A percentile compares a stretch with the other conserved stretches of the same genome.
These are phyloP conservation scores for Notarius lentiginosus DNA, from an alignment of 2,113 vertebrate genomes.

Conservation along the genomic window DNA sequence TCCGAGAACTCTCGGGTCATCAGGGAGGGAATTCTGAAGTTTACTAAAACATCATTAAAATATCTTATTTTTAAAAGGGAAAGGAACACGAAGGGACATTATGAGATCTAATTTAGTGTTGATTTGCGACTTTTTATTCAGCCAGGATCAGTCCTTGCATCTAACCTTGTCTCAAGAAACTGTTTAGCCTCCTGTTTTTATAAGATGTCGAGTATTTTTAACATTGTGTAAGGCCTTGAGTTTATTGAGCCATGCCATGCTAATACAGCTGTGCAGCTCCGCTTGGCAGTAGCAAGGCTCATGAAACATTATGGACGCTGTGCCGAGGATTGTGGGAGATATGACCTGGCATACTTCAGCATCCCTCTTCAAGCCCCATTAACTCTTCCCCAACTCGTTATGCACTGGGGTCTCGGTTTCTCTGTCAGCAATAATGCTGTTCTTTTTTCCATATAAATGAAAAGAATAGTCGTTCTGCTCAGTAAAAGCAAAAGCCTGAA, in stretches of 20 bases:
- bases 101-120: not conserved
- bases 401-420: slow-evolving; percentile 45
- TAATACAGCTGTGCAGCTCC: slow-evolving; percentile 42
- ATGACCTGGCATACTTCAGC: slow-evolving; percentile 59
- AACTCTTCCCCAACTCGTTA: slow-evolving; percentile 60
- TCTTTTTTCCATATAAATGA: slow-evolving; percentile 62
- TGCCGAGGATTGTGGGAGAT: slow-evolving; percentile 45
- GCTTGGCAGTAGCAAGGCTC: slow-evolving; percentile 61
- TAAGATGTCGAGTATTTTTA: slow-evolving; percentile 57
- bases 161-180: slow-evolving; percentile 54
- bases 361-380: slow-evolving; percentile 65
- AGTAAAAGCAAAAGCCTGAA: slow-evolving; percentile 40
- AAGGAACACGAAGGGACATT: not conserved
- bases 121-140: not conserved
- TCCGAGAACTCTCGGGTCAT: not conserved
- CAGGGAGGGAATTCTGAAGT: not conserved
- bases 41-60: not conserved
- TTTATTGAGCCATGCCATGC: slow-evolving; percentile 44
- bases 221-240: slow-evolving; percentile 58
- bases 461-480: slow-evolving; percentile 43
- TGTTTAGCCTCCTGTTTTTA: slow-evolving; percentile 61
- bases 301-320: slow-evolving; percentile 68
- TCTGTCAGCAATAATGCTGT: slow-evolving; percentile 50
- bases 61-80: not conserved
- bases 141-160: not conserved